Evolutionary conservation across 2,113 vertebrate genomes (phyloP).

Genomic region (Scolopax mira): DNA sequence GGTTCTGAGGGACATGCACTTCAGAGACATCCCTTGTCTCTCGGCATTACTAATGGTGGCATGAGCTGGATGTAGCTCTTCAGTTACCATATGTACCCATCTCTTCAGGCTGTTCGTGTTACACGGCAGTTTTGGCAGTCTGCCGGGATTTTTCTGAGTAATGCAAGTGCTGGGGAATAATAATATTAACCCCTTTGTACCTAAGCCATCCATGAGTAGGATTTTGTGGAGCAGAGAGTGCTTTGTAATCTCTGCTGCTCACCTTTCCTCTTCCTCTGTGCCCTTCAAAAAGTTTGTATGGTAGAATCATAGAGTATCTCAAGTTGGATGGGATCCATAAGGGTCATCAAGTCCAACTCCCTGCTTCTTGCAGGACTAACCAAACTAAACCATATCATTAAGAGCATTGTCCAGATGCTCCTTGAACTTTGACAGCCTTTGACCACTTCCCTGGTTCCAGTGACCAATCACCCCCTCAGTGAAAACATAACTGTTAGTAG

Average conservation of each 20-base stretch:
- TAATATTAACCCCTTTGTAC: slow-evolving; percentile 1
- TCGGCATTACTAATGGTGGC: not conserved
- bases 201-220: not conserved
- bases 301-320: not conserved
- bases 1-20: rapidly evolving
- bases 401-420: rapidly evolving
- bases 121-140: slow-evolving; percentile 4
- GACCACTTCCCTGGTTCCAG: not conserved
- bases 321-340: not conserved
- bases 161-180: not conserved
- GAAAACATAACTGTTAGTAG: too few species aligned
- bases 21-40: not conserved
- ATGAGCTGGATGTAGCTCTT: not conserved
- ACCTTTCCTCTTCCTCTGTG: not conserved
- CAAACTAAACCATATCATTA: not conserved
- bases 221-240: not conserved
- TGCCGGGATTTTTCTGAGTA: not conserved
- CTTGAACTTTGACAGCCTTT: not conserved
- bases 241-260: not conserved
- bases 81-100: not conserved
- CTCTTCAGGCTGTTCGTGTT: slow-evolving; percentile 25
- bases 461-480: not conserved
- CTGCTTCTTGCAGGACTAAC: not conserved
- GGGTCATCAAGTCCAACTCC: not conserved
- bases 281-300: not conserved